Conservation (phyloP, 2,797 vertebrate species). For the Neosilurus mollespiculum region DNA sequence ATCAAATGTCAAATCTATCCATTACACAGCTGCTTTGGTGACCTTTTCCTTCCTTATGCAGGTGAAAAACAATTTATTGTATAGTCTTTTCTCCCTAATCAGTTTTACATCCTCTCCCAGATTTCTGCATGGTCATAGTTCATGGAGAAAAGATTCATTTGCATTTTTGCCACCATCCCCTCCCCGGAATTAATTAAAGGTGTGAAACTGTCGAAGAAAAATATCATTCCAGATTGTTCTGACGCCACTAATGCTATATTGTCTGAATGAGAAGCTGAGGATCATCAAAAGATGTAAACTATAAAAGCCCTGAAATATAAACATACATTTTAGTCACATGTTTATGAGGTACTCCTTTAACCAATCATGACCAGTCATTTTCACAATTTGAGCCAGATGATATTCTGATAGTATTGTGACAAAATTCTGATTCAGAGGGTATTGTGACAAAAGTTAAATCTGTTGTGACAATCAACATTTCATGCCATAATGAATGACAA, state of each 20-base stretch:
- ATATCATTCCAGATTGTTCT: not conserved
- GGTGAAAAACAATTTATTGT: not conserved
- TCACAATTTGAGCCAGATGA: not conserved
- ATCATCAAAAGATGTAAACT: not conserved
- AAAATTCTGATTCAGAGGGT: not conserved
- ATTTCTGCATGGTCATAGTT: not conserved
- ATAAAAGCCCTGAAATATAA: not conserved
- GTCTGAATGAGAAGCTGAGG: not conserved
- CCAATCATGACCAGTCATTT: not conserved
- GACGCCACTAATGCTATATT: too few relatives aligned
- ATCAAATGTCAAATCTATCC: constrained; percentile 22
- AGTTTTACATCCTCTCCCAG: not conserved
- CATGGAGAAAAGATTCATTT: not conserved
- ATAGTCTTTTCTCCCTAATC: not conserved
- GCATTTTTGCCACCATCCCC: not conserved
- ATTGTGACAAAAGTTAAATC: too few relatives aligned
- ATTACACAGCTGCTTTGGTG: not conserved
- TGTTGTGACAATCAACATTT: too few relatives aligned
- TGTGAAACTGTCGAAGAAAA: not conserved
- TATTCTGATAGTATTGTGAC: not conserved
- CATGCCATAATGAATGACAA: not conserved
- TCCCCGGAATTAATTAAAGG: not conserved
- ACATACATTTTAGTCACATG: not conserved
- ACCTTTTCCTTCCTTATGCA: constrained; percentile 17
- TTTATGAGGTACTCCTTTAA: not conserved